Conservation (phyloP, 2,113 vertebrate species). For the Noctilio leporinus region DNA sequence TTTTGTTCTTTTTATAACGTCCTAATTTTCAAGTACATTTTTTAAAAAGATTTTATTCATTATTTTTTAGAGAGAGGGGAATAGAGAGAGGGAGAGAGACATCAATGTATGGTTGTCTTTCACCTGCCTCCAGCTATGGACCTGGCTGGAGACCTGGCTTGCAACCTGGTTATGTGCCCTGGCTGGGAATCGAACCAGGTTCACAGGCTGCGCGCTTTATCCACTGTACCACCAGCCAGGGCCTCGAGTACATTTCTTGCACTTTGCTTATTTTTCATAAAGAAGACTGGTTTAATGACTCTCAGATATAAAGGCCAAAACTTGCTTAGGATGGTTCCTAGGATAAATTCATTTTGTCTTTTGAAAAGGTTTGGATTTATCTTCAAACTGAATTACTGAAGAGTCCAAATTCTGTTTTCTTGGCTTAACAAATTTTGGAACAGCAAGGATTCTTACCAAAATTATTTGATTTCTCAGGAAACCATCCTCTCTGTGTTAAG, state of each 20-base stretch:
- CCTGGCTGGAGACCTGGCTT: too few species aligned
- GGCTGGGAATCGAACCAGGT: too few species aligned
- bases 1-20: neutral
- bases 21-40: neutral
- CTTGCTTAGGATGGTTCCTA: neutral
- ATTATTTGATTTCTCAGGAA: neutral
- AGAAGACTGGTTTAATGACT: neutral
- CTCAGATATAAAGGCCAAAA: neutral
- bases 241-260: neutral
- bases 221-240: too few species aligned
- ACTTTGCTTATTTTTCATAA: neutral
- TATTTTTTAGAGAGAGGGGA: too few species aligned
- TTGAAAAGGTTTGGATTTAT: neutral
- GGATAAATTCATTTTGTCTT: neutral
- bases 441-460: neutral
- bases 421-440: neutral
- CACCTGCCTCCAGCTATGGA: too few species aligned
- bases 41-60: too few species aligned
- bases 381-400: neutral
- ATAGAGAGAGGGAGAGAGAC: too few species aligned
- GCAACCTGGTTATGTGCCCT: too few species aligned
- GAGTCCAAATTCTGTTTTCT: neutral
- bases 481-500: neutral
- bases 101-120: too few species aligned
- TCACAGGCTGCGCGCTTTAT: too few species aligned